These are phyloP conservation scores for Rhinichthys klamathensis DNA, from an alignment of 2,113 vertebrate genomes.

Conservation along the genomic window DNA sequence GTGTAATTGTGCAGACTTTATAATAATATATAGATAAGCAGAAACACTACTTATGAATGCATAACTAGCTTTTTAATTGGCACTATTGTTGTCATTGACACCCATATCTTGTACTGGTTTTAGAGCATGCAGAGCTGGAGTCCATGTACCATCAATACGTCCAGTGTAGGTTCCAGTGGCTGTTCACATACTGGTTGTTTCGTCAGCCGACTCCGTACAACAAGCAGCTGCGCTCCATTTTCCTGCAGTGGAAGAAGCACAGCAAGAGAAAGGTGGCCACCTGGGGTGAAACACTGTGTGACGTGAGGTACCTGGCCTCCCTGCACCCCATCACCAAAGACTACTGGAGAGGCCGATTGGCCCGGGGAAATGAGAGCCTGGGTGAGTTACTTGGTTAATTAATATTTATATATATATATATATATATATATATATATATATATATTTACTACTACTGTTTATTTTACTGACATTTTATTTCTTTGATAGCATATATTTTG, in stretches of 20 bases:
- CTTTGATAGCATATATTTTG: too few species aligned
- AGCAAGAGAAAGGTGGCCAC: conserved; percentile 60
- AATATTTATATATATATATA: not conserved
- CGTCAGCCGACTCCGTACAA: conserved; percentile 58
- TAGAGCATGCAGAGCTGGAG: conserved; percentile 62
- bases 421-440: too few species aligned
- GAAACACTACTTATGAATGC: too few species aligned
- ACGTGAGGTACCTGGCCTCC: conserved; percentile 61
- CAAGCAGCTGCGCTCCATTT: conserved; percentile 66
- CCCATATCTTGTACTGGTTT: not conserved
- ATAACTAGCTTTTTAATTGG: not conserved
- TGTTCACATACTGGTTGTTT: conserved; percentile 68
- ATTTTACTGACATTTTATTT: too few species aligned
- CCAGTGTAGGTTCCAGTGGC: conserved; percentile 65
- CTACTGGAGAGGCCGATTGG: conserved; percentile 66
- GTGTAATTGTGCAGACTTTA: not conserved
- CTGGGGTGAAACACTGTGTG: conserved; percentile 58
- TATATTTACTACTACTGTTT: too few species aligned
- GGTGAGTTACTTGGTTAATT: conserved; percentile 52
- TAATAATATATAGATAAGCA: too few species aligned
- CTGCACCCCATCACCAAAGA: conserved; percentile 65
- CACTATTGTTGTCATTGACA: not conserved
- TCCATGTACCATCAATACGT: conserved; percentile 58
- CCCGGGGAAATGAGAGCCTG: conserved; percentile 61
- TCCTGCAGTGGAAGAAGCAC: conserved; percentile 62